These are phyloP conservation scores for Rostratula benghalensis DNA, from an alignment of 2,113 vertebrate species.

Conservation along the genomic window DNA sequence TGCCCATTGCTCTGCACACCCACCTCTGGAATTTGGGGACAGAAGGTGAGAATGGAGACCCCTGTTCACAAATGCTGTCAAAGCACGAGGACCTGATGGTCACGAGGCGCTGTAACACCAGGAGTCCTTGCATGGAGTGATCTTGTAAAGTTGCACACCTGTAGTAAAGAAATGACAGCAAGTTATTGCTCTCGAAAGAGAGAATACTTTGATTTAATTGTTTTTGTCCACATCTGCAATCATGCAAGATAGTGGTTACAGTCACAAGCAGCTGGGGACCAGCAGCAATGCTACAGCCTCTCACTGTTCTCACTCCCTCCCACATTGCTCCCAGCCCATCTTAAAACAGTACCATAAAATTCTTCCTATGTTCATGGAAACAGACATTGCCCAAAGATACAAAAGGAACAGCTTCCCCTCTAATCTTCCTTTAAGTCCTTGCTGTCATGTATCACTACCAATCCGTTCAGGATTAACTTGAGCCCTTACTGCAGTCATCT, in stretches of 20 bases:
- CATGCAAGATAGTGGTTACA: not conserved
- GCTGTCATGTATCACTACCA: rapidly evolving
- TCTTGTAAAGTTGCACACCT: not conserved
- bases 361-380: not conserved
- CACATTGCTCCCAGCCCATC: not conserved
- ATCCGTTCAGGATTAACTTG: not conserved
- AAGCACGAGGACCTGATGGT: not conserved
- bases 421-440: not conserved
- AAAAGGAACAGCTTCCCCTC: not conserved
- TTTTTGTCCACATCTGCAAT: not conserved
- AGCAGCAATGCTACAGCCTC: not conserved
- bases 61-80: not conserved
- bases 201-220: not conserved
- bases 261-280: not conserved
- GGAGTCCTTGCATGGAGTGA: not conserved
- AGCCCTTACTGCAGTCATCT: not conserved
- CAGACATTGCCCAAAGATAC: not conserved
- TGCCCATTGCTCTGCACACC: not conserved
- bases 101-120: not conserved
- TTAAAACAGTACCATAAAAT: not conserved
- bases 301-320: not conserved
- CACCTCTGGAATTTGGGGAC: not conserved
- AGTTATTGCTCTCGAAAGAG: not conserved
- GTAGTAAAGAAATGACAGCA: not conserved
- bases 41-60: not conserved